Evolutionary conservation across 2,797 vertebrate genomes (phyloP).

Genomic region (Chrysocyon brachyurus): DNA sequence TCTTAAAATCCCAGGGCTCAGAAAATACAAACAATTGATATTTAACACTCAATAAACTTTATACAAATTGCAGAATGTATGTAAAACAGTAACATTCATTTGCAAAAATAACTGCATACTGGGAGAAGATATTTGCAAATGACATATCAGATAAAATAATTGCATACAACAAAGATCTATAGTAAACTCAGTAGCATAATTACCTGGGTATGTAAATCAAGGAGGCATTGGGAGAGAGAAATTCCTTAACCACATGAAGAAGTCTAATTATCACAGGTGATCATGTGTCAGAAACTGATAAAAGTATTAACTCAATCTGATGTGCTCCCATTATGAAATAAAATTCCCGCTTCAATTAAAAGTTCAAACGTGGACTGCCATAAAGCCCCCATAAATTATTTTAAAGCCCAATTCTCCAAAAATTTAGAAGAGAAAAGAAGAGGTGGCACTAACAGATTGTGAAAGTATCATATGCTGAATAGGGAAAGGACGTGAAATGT

Average conservation of each 20-base stretch:
- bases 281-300: neutral
- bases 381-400: neutral
- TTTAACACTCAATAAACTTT: neutral
- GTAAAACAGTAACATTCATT: neutral
- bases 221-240: neutral
- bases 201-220: neutral
- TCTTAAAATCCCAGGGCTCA: neutral
- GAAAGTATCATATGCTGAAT: neutral
- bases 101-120: neutral
- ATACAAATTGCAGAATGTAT: neutral
- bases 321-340: neutral
- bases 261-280: neutral
- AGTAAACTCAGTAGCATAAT: neutral
- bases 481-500: neutral
- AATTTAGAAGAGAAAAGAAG: neutral
- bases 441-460: neutral
- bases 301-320: slow-evolving; percentile 37
- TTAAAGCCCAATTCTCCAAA: slow-evolving; percentile 18
- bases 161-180: neutral
- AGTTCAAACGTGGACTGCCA: neutral
- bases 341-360: neutral
- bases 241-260: neutral
- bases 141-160: neutral
- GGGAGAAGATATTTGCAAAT: too few relatives aligned
- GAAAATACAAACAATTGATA: neutral